Base-by-base conservation (phyloP, 2,797 vertebrate species). In the Girardinus metallicus region DNA sequence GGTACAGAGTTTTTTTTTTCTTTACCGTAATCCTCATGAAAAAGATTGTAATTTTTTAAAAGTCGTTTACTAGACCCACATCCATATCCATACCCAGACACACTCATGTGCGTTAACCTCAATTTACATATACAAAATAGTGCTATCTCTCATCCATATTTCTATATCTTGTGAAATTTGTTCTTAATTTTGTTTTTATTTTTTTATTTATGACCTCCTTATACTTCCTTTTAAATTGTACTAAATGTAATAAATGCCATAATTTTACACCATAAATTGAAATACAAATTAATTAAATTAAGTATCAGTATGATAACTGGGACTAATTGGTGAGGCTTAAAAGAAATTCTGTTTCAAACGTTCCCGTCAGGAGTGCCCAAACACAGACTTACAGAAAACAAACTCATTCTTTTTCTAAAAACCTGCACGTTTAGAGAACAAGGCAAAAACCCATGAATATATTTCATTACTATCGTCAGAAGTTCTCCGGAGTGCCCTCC, bases 401-500 rank as follows among this genome's bases (percentile, higher is more conserved):
- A 64, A 16, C 18, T 78, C 49, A 11, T 64, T 53, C 26, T 3
- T 29, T 36, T 78, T 81, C 12, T 51, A 60, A 73, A 83, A 79
- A 80, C 78, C 36, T 39, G 26, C 29, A 64, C 46, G 51, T 73
- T 29, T 2, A 57, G n/a, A 75, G 60, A 80, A 39, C 5, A n/a
- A 46, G 34, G 44, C n/a, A 60, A 53, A 49, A 70, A 44, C 3
- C 11, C 55, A 26, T 21, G 16, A 71, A 57, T 70, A 46, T 26
- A 72, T 88, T 84, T 60, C 26, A 83, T 72, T 76, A 34, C 60
- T 87, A 85, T 85, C 76, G 76, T 83, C 43, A 43, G 11, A 51
- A 81, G 82, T 85, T 85, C 41, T 39, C 71, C n/a, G n/a, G 1
- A 34, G 81, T 92, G 83, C 87, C 90, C 89, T 93, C 84, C 68